Evolutionary conservation across 2,113 vertebrate species (phyloP).

Genomic region (Grammomys surdaster): DNA sequence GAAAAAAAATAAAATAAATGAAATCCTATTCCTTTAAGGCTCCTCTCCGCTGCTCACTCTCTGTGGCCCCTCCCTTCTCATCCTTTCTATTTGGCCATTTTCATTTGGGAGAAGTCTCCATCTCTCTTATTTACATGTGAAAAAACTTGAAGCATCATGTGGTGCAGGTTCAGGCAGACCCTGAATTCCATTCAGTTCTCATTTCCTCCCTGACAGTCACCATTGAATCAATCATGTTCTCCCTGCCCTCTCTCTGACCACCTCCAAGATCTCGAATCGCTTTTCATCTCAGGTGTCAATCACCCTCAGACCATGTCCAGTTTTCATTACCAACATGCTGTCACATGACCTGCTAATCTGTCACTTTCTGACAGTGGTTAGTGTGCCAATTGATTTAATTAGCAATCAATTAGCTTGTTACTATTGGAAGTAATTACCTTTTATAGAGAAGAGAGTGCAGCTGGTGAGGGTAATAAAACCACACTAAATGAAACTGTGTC

Average conservation of each 20-base stretch:
- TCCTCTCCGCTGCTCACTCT: constrained; percentile 75
- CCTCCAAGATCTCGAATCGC: constrained; percentile 90
- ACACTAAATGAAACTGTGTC: constrained; percentile 90
- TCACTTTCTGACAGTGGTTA: constrained; percentile 95
- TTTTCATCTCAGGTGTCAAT: constrained; percentile 91
- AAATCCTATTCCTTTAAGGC: constrained; percentile 69
- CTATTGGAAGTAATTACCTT: constrained; percentile 99
- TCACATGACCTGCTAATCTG: constrained; percentile 94
- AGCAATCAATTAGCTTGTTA: constrained; percentile 99
- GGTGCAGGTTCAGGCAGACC: constrained; percentile 91
- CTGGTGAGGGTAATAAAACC: constrained; percentile 96
- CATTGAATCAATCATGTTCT: constrained; percentile 94
- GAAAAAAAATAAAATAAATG: constrained; percentile 12
- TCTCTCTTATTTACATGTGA: constrained; percentile 96
- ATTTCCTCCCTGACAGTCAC: constrained; percentile 94
- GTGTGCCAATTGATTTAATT: constrained; percentile 99
- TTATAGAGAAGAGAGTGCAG: constrained; percentile 99
- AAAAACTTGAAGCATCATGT: constrained; percentile 92
- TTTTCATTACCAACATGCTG: constrained; percentile 90
- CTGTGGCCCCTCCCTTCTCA: constrained; percentile 68
- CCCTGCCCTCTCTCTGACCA: constrained; percentile 90
- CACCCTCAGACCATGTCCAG: constrained; percentile 91
- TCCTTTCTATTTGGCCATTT: constrained; percentile 76
- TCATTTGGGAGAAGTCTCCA: constrained; percentile 89
- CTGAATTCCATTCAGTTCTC: constrained; percentile 92